These are phyloP conservation scores for Dreissena polymorpha DNA, from an alignment of 1,140 invertebrate species.

Conservation along the genomic window DNA sequence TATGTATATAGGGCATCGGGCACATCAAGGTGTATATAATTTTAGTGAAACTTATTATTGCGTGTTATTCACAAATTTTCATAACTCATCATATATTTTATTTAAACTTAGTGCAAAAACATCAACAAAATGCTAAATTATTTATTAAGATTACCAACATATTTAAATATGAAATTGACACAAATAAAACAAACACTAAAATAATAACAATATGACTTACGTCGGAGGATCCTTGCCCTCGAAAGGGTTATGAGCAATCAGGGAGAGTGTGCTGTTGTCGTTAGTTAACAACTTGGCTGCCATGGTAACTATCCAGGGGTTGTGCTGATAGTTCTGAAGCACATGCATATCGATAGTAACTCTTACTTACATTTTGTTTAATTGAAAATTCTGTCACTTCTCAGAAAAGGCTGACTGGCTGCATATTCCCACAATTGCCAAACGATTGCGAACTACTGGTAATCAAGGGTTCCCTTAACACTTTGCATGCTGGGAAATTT, in stretches of 20 bases:
- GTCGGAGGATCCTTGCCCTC: constrained; percentile 75
- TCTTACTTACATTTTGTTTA: not conserved
- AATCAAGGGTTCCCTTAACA: too few relatives aligned
- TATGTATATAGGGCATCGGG: too few relatives aligned
- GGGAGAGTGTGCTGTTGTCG: constrained; percentile 72
- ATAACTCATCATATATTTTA: too few relatives aligned
- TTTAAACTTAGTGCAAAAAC: too few relatives aligned
- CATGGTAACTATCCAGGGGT: constrained; percentile 79
- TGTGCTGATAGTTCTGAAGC: constrained; percentile 77
- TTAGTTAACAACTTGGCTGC: constrained; percentile 78
- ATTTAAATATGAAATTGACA: too few relatives aligned
- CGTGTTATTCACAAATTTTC: too few relatives aligned
- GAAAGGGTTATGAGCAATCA: constrained; percentile 79
- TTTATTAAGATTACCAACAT: too few relatives aligned
- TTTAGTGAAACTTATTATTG: too few relatives aligned
- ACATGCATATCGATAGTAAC: constrained; percentile 19
- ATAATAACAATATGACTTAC: constrained; percentile 61
- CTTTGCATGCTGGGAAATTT: too few relatives aligned
- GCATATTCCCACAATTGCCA: not conserved
- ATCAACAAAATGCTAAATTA: too few relatives aligned
- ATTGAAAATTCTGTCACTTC: not conserved
- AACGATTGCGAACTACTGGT: not conserved
- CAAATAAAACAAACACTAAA: too few relatives aligned
- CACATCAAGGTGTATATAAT: too few relatives aligned
- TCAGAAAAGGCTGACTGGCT: not conserved